Evolutionary conservation across 2,113 vertebrate genomes (phyloP).

Genomic region (Campylomormyrus tamandua): DNA sequence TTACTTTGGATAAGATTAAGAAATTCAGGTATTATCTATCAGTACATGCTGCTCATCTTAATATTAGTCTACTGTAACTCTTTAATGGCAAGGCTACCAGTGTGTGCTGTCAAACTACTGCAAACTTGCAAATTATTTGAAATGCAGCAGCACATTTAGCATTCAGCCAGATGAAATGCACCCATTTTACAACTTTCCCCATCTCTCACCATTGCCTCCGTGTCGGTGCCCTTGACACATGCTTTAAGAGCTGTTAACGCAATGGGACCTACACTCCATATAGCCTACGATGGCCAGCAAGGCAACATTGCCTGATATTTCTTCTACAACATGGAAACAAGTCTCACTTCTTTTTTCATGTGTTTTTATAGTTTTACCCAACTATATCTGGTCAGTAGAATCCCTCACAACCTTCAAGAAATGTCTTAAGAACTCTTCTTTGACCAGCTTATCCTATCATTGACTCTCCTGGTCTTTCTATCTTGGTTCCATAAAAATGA

Average conservation of each 20-base stretch:
- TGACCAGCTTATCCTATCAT: background rate
- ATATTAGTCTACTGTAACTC: background rate
- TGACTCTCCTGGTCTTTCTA: background rate
- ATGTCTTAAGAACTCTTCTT: background rate
- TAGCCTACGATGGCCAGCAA: background rate
- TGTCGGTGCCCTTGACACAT: background rate
- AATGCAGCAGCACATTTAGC: background rate
- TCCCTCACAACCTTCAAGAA: background rate
- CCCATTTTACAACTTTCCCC: background rate
- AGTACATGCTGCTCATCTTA: background rate
- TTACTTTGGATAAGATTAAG: background rate
- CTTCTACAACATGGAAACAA: background rate
- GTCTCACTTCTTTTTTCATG: background rate
- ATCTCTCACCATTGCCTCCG: background rate
- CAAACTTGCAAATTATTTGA: background rate
- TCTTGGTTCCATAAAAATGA: background rate
- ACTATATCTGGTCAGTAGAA: background rate
- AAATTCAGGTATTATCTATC: background rate
- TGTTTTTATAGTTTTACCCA: background rate
- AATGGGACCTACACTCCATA: background rate
- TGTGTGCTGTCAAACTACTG: background rate
- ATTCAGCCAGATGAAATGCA: background rate
- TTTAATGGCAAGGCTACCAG: background rate
- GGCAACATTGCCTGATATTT: background rate
- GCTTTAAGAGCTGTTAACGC: background rate